These are phyloP conservation scores for Oegoconia quadripuncta DNA, from an alignment of 2,888 invertebrate genomes.

Conservation along the genomic window DNA sequence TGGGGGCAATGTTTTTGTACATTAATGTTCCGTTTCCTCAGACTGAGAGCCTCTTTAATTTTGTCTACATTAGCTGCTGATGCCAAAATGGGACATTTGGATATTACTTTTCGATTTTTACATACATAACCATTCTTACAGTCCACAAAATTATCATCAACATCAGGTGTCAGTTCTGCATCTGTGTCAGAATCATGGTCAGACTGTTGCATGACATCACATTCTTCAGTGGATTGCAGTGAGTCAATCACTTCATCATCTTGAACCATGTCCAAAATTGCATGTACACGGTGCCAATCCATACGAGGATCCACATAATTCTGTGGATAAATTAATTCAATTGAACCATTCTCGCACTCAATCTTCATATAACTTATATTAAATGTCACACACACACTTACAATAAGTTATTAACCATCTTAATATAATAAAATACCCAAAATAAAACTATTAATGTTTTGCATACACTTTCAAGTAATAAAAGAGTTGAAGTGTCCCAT, in stretches of 20 bases:
- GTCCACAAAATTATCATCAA: constrained; percentile 45
- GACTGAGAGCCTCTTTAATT: constrained; percentile 34
- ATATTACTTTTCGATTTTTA: constrained; percentile 45
- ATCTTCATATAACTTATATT: neutral
- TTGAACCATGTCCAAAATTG: constrained; percentile 69
- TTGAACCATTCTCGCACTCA: constrained; percentile 60
- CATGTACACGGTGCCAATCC: constrained; percentile 74
- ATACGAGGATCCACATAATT: constrained; percentile 71
- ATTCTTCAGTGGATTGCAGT: constrained; percentile 61
- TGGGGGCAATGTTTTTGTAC: constrained; percentile 35
- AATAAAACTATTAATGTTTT: neutral
- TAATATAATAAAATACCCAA: neutral
- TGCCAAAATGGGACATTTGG: constrained; percentile 43
- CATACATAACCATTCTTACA: constrained; percentile 53
- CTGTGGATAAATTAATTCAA: constrained; percentile 73
- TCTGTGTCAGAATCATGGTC: constrained; percentile 68
- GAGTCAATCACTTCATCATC: constrained; percentile 66
- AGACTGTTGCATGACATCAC: constrained; percentile 56
- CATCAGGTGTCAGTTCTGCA: constrained; percentile 47
- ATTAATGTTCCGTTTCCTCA: constrained; percentile 41
- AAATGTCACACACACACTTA: neutral
- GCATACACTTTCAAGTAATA: no score
- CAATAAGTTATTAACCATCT: neutral
- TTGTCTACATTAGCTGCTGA: constrained; percentile 29
- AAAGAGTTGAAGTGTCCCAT: constrained; percentile 35